Evolutionary conservation across 2,888 invertebrate species (phyloP), one percentile per base, ranked within the genome.

Genomic region (Bugulina stolonifera): DNA sequence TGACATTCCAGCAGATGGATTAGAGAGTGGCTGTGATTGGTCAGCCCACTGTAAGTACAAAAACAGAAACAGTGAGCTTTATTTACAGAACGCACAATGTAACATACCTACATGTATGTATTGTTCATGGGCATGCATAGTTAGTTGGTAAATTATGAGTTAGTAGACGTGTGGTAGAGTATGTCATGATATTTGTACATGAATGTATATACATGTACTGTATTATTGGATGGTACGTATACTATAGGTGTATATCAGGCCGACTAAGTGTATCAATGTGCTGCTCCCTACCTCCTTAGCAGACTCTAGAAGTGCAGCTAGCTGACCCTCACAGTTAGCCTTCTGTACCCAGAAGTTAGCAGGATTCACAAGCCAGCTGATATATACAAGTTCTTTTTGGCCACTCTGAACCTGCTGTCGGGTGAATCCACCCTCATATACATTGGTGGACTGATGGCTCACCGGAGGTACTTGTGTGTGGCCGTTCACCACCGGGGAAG

Each of bases 301-400:
- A 14, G 27, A 25, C 29, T 5, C n/a, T 2, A 64, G 32, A 5
- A 64, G 29, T 29, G 29, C 32, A 5, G 2, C 34, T 10, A 64
- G 64, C 3, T 14, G 22, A 14, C 27, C 64, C n/a, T 64, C 64
- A 34, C 64, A 64, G 25, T 32, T 32, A 18, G 2, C 64, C 64
- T 64, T 64, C 34, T 64, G 64, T n/a, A 64, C 64, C 64, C 64
- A 64, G 34, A 64, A 64, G 2, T 22, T 32, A 14, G 2, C 32
- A 29, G 64, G 64, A 32, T 27, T 32, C 32, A 25, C 29, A 2
- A 64, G 10, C 64, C 64, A 64, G n/a, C 64, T 64, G 32, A 64
- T 27, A n/a, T 29, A 64, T n/a, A 64, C 64, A 10, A 18, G 10
- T 32, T 64, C 64, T 64, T 64, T 64, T 5, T 64, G 64, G 10